Evolutionary conservation across 2,888 invertebrate species (phyloP).

Genomic region (Notocelia uddmanniana): DNA sequence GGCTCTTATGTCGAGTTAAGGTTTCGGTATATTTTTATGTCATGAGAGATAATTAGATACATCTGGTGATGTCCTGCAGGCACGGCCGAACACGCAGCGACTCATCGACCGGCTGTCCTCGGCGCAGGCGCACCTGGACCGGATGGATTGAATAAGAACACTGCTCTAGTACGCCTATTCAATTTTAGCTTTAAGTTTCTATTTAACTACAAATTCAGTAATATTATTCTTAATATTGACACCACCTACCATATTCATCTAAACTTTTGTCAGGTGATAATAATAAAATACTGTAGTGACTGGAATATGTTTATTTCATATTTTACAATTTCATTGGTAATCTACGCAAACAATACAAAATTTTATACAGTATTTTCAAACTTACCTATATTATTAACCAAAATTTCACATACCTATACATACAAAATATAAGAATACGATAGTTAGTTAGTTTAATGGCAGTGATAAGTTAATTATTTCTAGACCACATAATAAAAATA

Average conservation of each 20-base stretch:
- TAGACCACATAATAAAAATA: slow-evolving; percentile 6
- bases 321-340: slow-evolving; percentile 36
- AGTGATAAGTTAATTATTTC: slow-evolving; percentile 51
- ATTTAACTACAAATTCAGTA: slow-evolving; percentile 43
- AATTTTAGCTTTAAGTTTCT: slow-evolving; percentile 47
- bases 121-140: slow-evolving; percentile 79
- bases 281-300: slow-evolving; percentile 37
- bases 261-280: slow-evolving; percentile 18
- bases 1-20: too few species aligned
- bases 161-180: slow-evolving; percentile 49
- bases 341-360: slow-evolving; percentile 35
- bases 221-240: slow-evolving; percentile 41
- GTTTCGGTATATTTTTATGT: too few species aligned
- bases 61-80: slow-evolving; percentile 57
- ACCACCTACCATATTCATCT: slow-evolving; percentile 15
- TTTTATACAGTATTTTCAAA: slow-evolving; percentile 30
- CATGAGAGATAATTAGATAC: too few species aligned
- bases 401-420: slow-evolving; percentile 33
- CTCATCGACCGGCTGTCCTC: slow-evolving; percentile 78
- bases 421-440: slow-evolving; percentile 33
- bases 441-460: slow-evolving; percentile 52
- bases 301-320: slow-evolving; percentile 46
- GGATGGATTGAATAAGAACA: slow-evolving; percentile 70
- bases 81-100: slow-evolving; percentile 76
- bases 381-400: slow-evolving; percentile 23